Conservation (phyloP, 2,113 vertebrate genomes). For the Phyllostomus discolor region DNA sequence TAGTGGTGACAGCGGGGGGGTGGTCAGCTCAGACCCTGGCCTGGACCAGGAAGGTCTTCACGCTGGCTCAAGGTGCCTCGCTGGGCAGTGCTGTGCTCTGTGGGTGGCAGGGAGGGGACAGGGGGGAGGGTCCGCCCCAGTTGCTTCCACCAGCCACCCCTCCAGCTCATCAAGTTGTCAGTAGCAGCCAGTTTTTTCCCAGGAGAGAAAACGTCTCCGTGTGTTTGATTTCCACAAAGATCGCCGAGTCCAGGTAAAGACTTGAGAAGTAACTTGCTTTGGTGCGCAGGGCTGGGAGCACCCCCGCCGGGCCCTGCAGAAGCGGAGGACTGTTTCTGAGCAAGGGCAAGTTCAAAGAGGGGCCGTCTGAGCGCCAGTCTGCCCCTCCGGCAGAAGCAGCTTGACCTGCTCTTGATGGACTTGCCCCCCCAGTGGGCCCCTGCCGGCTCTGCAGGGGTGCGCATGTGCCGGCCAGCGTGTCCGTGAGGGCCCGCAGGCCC, state of each 20-base stretch:
- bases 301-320: not conserved
- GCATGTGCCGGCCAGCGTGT: fast-evolving
- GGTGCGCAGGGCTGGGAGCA: not conserved
- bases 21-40: not conserved
- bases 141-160: not conserved
- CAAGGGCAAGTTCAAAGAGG: not conserved
- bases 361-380: fast-evolving
- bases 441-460: not conserved
- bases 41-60: not conserved
- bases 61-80: fast-evolving
- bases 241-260: not conserved
- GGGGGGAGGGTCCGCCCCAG: not conserved
- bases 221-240: not conserved
- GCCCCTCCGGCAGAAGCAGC: constrained; percentile 20
- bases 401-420: not conserved
- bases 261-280: not conserved
- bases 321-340: not conserved
- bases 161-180: not conserved
- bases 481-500: not conserved
- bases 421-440: not conserved
- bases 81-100: not conserved
- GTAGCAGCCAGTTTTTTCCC: not conserved
- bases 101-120: not conserved
- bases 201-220: not conserved
- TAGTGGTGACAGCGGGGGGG: not conserved